A percentile compares a stretch with the other conserved stretches of the same genome.
These are phyloP conservation scores for Girardinus metallicus DNA, from an alignment of 2,797 vertebrate species.

Conservation along the genomic window DNA sequence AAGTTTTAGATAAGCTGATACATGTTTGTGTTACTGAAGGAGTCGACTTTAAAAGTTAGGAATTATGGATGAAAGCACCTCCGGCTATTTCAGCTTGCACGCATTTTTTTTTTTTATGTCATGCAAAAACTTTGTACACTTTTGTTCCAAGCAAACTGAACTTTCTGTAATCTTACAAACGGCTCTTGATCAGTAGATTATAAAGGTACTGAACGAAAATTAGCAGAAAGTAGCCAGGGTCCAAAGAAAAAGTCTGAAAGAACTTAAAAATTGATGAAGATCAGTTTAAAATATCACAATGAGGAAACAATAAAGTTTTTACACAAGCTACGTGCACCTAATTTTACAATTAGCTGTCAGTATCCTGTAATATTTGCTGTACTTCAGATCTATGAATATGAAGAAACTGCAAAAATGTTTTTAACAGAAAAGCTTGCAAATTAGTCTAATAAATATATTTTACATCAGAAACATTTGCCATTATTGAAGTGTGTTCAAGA, in stretches of 20 bases:
- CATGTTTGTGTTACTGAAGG: background rate
- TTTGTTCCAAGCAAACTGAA: background rate
- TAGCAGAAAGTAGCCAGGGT: background rate
- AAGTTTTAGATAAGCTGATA: background rate
- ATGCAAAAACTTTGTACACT: background rate
- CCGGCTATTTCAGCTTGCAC: background rate
- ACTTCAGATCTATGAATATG: background rate
- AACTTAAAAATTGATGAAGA: background rate
- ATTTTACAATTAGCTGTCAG: background rate
- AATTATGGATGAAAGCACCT: background rate
- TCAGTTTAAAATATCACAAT: background rate
- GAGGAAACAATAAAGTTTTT: background rate
- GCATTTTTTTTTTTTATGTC: background rate
- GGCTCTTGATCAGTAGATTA: background rate
- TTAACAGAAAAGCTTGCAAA: background rate
- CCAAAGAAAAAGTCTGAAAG: background rate
- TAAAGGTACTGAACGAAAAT: background rate
- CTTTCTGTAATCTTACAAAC: background rate
- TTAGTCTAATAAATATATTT: background rate
- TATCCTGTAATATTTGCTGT: background rate
- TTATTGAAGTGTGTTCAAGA: background rate
- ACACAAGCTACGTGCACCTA: background rate
- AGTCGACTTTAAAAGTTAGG: background rate
- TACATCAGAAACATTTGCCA: background rate
- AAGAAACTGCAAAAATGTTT: background rate